Percentiles rank a stretch among this genome's conserved stretches.
Conservation (phyloP, 2,888 invertebrate species). For the Noctua janthina region DNA sequence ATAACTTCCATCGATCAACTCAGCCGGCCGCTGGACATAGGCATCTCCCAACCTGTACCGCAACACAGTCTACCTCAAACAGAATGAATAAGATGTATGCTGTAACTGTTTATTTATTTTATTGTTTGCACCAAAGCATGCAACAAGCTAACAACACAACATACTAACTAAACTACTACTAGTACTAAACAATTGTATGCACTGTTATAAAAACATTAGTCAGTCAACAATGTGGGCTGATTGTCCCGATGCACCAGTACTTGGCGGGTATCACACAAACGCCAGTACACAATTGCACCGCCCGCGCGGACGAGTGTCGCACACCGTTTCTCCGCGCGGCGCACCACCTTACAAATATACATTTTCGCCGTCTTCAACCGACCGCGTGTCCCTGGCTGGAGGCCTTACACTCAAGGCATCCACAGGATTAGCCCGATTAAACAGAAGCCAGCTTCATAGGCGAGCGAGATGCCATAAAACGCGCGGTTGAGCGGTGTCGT, state of each 20-base stretch:
- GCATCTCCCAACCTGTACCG: neutral
- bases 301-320: too few species aligned
- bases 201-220: neutral
- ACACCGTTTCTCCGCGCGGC: too few species aligned
- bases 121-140: too few species aligned
- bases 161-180: too few species aligned
- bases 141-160: too few species aligned
- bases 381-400: neutral
- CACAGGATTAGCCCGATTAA: too few species aligned
- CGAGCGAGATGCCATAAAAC: too few species aligned
- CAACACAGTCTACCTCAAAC: neutral
- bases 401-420: too few species aligned
- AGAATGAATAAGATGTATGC: neutral
- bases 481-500: neutral
- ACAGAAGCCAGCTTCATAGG: too few species aligned
- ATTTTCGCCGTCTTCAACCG: neutral
- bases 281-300: too few species aligned
- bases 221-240: neutral
- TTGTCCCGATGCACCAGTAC: neutral
- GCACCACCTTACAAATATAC: neutral
- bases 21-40: neutral
- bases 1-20: neutral
- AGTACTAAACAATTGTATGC: too few species aligned
- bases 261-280: neutral
- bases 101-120: too few species aligned